phyloP scores from a whole-genome alignment of 2,888 invertebrate species.

The Caenorhabditis virilis region DNA sequence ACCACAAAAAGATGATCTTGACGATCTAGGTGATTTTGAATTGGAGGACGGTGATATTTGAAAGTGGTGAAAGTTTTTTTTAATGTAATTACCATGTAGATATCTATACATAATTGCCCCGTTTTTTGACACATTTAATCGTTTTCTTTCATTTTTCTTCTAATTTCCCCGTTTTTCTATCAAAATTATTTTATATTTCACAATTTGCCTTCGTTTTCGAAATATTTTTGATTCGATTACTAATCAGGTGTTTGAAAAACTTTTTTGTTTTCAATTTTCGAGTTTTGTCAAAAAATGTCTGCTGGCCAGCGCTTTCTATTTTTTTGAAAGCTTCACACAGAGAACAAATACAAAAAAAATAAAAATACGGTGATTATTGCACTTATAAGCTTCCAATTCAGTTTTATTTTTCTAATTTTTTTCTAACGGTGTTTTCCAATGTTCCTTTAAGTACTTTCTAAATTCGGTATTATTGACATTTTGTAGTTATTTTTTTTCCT shows the following conservation, averaged over 20 bases:
- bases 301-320: conserved; percentile 3
- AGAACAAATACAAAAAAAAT: conserved; percentile 6
- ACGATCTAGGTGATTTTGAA: conserved; percentile 1
- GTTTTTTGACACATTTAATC: no score
- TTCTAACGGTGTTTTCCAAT: not conserved
- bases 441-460: not conserved
- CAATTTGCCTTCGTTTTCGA: not conserved
- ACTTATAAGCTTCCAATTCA: conserved; percentile 2
- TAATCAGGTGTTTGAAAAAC: not conserved
- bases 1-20: not conserved
- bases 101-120: no score
- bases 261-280: not conserved
- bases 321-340: not conserved
- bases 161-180: not conserved
- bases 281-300: no score
- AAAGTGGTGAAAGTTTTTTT: no score
- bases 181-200: not conserved
- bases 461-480: not conserved
- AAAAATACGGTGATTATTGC: conserved; percentile 6
- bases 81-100: no score
- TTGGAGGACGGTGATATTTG: conserved; percentile 1
- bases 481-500: not conserved
- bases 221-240: not conserved
- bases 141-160: no score
- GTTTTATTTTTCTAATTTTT: not conserved